Evolutionary conservation across 23 tunicate species (phyloP).

Genomic region (Phallusia fumigata): DNA sequence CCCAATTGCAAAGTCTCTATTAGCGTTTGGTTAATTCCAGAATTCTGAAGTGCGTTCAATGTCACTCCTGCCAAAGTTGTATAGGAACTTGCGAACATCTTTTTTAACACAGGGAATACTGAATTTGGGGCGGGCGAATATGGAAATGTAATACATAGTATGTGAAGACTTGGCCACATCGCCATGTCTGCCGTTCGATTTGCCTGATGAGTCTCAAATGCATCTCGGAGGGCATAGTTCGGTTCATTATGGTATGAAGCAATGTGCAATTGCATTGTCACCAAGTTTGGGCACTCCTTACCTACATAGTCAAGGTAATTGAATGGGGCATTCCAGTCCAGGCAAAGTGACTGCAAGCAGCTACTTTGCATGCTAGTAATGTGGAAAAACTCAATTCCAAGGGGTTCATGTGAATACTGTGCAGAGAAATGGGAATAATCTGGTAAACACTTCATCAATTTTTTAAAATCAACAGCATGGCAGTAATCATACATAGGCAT

Average conservation of each 20-base stretch:
- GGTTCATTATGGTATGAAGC: not conserved
- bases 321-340: slow-evolving; percentile 13
- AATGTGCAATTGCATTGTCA: not conserved
- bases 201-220: not conserved
- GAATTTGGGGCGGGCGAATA: not conserved
- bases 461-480: not conserved
- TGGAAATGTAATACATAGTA: not conserved
- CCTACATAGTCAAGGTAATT: not conserved
- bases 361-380: not conserved
- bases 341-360: not conserved
- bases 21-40: not conserved
- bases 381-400: not conserved
- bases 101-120: not conserved
- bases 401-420: not conserved
- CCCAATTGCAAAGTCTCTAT: not conserved
- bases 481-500: not conserved
- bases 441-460: not conserved
- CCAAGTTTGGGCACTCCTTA: not conserved
- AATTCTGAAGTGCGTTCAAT: not conserved
- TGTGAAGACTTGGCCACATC: not conserved
- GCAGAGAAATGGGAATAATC: not conserved
- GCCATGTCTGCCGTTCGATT: not conserved
- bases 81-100: not conserved
- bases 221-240: not conserved
- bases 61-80: not conserved